These are phyloP conservation scores for Vandiemenella viatica DNA, from an alignment of 2,888 invertebrate species.

Conservation along the genomic window DNA sequence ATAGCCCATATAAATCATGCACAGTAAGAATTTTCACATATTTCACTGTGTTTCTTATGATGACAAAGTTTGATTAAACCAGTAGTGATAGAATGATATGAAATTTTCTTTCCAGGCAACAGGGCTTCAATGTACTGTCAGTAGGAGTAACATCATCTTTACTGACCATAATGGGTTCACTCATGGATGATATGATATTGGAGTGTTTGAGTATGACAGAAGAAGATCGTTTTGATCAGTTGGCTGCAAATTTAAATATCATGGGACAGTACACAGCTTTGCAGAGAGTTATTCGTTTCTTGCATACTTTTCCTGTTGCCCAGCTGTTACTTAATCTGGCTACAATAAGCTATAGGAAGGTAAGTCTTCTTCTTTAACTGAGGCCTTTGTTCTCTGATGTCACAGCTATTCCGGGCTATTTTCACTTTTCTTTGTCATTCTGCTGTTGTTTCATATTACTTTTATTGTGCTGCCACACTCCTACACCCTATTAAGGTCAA, in stretches of 20 bases:
- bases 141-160: conserved; percentile 79
- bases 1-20: too few species aligned
- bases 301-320: conserved; percentile 56
- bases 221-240: conserved; percentile 27
- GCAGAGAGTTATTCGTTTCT: conserved; percentile 52
- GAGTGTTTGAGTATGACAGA: conserved; percentile 36
- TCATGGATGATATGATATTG: conserved; percentile 62
- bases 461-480: too few species aligned
- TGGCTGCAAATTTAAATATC: conserved; percentile 46
- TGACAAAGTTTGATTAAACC: too few species aligned
- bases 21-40: too few species aligned
- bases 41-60: too few species aligned
- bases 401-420: too few species aligned
- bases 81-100: too few species aligned
- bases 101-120: conserved; percentile 44
- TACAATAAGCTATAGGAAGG: conserved; percentile 78
- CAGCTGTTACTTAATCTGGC: conserved; percentile 77
- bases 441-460: too few species aligned
- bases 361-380: conserved; percentile 19
- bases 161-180: conserved; percentile 54
- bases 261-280: conserved; percentile 49
- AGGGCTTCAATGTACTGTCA: conserved; percentile 76
- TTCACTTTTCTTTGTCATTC: too few species aligned
- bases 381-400: background rate
- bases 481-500: too few species aligned